phyloP scores from a whole-genome alignment of 2,113 vertebrate species.

The Lates calcarifer region DNA sequence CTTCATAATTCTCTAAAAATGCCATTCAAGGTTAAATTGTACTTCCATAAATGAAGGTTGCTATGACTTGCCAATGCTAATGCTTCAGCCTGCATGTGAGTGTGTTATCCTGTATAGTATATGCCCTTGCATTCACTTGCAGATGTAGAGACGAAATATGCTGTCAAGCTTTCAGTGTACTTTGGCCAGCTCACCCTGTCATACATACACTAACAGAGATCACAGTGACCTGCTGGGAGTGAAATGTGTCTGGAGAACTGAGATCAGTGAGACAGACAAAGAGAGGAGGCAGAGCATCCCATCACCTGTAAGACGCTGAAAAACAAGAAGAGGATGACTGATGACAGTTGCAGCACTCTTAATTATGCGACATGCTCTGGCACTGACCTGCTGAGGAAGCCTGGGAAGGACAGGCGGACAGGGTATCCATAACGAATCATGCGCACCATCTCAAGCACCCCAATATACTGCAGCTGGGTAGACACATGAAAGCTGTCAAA shows the following conservation, averaged over 20 bases:
- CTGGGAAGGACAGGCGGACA: conserved; percentile 89
- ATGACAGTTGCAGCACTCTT: neutral
- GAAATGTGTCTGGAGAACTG: conserved; percentile 34
- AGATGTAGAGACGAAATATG: neutral
- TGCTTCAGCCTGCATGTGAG: conserved; percentile 30
- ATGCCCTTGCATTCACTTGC: conserved; percentile 15
- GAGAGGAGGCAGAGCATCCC: conserved; percentile 9
- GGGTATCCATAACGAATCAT: conserved; percentile 93
- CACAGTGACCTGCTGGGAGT: conserved; percentile 46
- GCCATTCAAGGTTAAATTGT: conserved; percentile 58
- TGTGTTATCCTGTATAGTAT: neutral
- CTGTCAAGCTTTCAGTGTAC: conserved; percentile 26
- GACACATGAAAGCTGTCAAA: conserved; percentile 94
- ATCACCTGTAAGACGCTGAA: conserved; percentile 37
- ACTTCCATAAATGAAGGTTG: conserved; percentile 56
- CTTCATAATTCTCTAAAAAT: conserved; percentile 48
- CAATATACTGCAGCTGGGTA: conserved; percentile 92
- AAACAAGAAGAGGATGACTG: conserved; percentile 8
- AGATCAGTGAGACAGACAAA: conserved; percentile 27
- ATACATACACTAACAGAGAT: conserved; percentile 28
- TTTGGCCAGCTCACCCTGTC: conserved; percentile 48
- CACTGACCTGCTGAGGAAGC: conserved; percentile 92
- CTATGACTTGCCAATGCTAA: conserved; percentile 66
- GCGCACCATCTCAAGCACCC: conserved; percentile 94
- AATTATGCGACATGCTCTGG: conserved; percentile 18